Percentiles rank a stretch among this genome's conserved stretches.
These are phyloP conservation scores for Platichthys flesus DNA, from an alignment of 2,113 vertebrate species.

Conservation along the genomic window DNA sequence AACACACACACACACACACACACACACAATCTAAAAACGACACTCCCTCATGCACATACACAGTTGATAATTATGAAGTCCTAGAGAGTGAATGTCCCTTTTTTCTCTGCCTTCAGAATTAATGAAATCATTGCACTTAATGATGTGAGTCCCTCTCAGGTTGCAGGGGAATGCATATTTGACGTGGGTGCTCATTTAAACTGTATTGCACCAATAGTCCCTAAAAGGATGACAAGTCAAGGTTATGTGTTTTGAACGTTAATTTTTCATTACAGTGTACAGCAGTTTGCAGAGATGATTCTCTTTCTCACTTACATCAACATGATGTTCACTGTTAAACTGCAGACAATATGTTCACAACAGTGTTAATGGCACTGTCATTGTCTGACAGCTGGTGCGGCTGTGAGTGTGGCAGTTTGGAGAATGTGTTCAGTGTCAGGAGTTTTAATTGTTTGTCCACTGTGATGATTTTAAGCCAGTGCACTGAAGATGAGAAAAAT, in stretches of 20 bases:
- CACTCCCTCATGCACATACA: neutral
- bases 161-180: neutral
- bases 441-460: neutral
- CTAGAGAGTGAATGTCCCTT: neutral
- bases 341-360: neutral
- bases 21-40: neutral
- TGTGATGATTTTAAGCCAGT: neutral
- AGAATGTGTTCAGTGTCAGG: no score
- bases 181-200: neutral
- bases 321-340: constrained; percentile 5
- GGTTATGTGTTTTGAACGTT: neutral
- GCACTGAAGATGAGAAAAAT: neutral
- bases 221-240: neutral
- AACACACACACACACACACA: neutral
- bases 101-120: constrained; percentile 2
- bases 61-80: neutral
- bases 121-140: constrained; percentile 15
- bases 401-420: neutral
- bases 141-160: neutral
- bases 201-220: neutral
- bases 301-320: constrained; percentile 2
- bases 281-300: neutral
- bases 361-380: neutral
- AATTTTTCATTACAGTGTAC: neutral
- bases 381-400: constrained; percentile 14